phyloP scores from a whole-genome alignment of 2,888 invertebrate genomes.

The Acrocera orbiculus region DNA sequence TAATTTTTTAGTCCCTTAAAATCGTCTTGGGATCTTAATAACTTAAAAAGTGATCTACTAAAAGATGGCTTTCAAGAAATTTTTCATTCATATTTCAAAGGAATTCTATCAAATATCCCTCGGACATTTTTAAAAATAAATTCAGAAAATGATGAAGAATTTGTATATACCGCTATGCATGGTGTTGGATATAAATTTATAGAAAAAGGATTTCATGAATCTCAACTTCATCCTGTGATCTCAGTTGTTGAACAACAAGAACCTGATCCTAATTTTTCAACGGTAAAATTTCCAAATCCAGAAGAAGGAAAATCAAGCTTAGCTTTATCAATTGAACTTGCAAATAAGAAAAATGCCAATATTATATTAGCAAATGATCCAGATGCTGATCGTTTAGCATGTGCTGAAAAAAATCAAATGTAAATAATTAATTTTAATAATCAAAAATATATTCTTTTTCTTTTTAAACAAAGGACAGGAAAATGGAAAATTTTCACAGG shows the following conservation, averaged over 20 bases:
- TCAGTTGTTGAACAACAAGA: slow-evolving; percentile 49
- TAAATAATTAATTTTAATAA: slow-evolving; percentile 20
- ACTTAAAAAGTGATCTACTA: slow-evolving; percentile 39
- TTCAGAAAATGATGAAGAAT: slow-evolving; percentile 40
- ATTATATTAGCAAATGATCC: slow-evolving; percentile 94
- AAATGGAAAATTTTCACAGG: slow-evolving; percentile 85
- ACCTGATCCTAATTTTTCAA: slow-evolving; percentile 93
- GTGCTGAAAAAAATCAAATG: slow-evolving; percentile 64
- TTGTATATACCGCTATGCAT: slow-evolving; percentile 94
- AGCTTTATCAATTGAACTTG: slow-evolving; percentile 57
- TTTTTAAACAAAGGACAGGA: slow-evolving; percentile 34
- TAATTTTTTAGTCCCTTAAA: slow-evolving; percentile 40
- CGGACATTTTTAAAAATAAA: slow-evolving; percentile 34
- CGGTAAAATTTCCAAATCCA: slow-evolving; percentile 94
- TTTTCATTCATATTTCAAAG: slow-evolving; percentile 45
- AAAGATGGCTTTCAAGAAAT: slow-evolving; percentile 55
- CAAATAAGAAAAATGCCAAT: slow-evolving; percentile 46
- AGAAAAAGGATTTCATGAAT: slow-evolving; percentile 50
- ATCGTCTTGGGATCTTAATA: slow-evolving; percentile 58
- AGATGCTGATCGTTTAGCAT: slow-evolving; percentile 89
- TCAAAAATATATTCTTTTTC: not conserved
- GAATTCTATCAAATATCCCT: slow-evolving; percentile 37
- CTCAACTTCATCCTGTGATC: slow-evolving; percentile 43
- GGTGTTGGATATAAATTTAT: slow-evolving; percentile 82
- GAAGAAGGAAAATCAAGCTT: slow-evolving; percentile 82